These are phyloP conservation scores for Leptinotarsa undecemlineata DNA, from an alignment of 1,140 invertebrate species.

Conservation along the genomic window DNA sequence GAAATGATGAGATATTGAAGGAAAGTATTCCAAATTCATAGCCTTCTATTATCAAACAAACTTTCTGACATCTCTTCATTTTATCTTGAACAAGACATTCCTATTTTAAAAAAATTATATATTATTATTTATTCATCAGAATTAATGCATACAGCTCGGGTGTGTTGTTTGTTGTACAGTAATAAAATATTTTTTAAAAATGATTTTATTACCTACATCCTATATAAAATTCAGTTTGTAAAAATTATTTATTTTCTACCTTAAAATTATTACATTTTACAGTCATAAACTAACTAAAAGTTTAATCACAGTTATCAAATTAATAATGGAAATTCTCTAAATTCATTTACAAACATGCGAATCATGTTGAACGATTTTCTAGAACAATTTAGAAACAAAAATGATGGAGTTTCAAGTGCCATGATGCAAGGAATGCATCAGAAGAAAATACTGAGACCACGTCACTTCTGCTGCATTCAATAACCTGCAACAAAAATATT, in stretches of 20 bases:
- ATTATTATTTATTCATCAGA: conserved; percentile 11
- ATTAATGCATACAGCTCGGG: conserved; percentile 9
- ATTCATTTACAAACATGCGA: neutral
- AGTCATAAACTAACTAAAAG: neutral
- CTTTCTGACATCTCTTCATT: conserved; percentile 18
- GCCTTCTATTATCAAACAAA: neutral
- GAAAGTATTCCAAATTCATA: neutral
- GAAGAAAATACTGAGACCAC: conserved; percentile 21
- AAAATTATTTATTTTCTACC: neutral
- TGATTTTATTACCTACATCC: neutral
- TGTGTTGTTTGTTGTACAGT: conserved; percentile 25
- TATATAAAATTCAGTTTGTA: neutral
- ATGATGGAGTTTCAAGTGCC: neutral
- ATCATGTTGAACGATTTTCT: neutral
- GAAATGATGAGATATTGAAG: neutral
- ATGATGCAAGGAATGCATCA: conserved; percentile 23
- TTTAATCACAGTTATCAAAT: conserved; percentile 18
- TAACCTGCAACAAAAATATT: conserved; percentile 26
- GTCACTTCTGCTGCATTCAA: conserved; percentile 13
- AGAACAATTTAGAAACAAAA: neutral
- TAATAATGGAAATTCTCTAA: neutral
- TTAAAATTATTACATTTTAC: conserved; percentile 7
- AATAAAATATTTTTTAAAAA: conserved; percentile 24
- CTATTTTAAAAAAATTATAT: neutral
- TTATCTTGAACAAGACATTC: conserved; percentile 17